Conservation (phyloP, 2,797 vertebrate species). For the Sitta carolinensis region DNA sequence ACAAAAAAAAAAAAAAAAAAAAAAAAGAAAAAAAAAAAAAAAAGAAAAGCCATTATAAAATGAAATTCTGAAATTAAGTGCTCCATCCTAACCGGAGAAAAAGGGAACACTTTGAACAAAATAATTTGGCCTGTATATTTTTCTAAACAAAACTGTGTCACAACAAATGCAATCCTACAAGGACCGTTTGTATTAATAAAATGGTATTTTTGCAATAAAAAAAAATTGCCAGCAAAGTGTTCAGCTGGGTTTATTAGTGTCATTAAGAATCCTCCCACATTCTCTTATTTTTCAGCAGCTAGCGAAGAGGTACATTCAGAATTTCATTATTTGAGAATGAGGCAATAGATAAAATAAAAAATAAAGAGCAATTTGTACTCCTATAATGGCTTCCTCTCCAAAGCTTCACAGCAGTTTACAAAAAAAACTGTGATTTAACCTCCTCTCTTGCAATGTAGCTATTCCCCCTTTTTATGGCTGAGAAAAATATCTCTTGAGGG, state of each 20-base stretch:
- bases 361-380: slow-evolving; percentile 59
- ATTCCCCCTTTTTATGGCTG: slow-evolving; percentile 25
- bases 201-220: slow-evolving; percentile 41
- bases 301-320: slow-evolving; percentile 10
- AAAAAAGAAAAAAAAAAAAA: neutral
- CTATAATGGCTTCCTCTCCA: slow-evolving; percentile 46
- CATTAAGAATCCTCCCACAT: slow-evolving; percentile 58
- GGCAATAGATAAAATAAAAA: slow-evolving; percentile 60
- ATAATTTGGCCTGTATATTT: slow-evolving; percentile 49
- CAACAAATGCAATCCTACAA: slow-evolving; percentile 20
- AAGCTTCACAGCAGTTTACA: slow-evolving; percentile 23
- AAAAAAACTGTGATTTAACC: slow-evolving; percentile 23
- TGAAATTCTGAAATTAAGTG: neutral
- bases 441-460: neutral
- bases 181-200: slow-evolving; percentile 59
- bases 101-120: neutral
- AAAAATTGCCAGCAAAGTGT: neutral
- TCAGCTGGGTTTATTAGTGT: slow-evolving; percentile 55
- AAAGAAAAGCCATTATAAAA: neutral
- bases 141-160: slow-evolving; percentile 25
- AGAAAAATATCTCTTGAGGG: slow-evolving; percentile 29
- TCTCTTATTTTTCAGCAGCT: slow-evolving; percentile 47
- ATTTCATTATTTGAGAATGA: slow-evolving; percentile 67
- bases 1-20: neutral
- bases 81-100: neutral